Evolutionary conservation across 2,888 invertebrate genomes (phyloP), one percentile per base, ranked within the genome.

Genomic region (Synergus gifuensis): DNA sequence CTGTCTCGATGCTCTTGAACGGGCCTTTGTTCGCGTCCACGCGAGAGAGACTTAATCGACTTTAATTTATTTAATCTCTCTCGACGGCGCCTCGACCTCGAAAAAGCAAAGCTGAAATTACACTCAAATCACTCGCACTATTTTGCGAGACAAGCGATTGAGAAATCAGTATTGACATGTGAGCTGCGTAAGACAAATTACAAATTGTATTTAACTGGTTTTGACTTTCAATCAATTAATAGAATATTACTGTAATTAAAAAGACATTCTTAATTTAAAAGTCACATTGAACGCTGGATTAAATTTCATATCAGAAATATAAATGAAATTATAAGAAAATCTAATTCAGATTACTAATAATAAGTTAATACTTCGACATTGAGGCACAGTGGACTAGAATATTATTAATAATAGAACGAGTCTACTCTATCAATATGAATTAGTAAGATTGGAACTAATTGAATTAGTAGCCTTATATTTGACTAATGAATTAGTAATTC

Each of bases 41-140:
- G 81, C 81, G 79, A 81, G 80, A 81, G 80, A 83, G 67, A 77
- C 82, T 87, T 85, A 86, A 86, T 85, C 86, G 83, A 84, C 84
- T 85, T 85, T 85, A 85, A 87, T 87, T 85, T 86, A 86, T 86
- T 87, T 86, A 85, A 87, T 87, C 84, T 85, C 80, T 82, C 81
- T 83, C 66, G 80, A 81, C 79, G 82, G 82, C 86, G 81, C 83
- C 81, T 78, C 79, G 77, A 46, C 81, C 79, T 66, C 78, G 77
- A 79, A 76, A 63, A 69, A 62, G 73, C 60, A 49, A 28, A 76
- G 69, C 66, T 62, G 60, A 78, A 78, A 79, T 79, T 79, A 79
- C 67, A 58, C 76, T 76, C 40, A 73, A 62, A 76, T 76, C 63
- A 63, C 63, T 46, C 63, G 44, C 18, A 44, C 62, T 64, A 58